Conservation (phyloP, 2,888 invertebrate species). For the Mythimna pallens region DNA sequence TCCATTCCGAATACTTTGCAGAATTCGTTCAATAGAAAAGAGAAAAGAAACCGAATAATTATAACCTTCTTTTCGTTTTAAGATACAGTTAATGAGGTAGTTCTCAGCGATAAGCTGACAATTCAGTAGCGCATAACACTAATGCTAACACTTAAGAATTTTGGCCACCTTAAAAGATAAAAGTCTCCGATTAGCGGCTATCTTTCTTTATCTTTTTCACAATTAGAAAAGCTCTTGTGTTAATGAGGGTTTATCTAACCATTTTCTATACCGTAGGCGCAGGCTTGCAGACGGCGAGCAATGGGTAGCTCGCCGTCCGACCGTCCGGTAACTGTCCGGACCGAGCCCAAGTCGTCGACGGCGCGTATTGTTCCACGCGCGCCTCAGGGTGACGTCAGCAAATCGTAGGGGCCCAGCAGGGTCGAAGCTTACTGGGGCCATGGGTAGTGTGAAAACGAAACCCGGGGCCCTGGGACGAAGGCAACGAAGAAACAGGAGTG, state of each 20-base stretch:
- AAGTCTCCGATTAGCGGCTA: slow-evolving; percentile 15
- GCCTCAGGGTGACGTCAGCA: too few relatives aligned
- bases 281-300: too few relatives aligned
- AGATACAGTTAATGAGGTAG: slow-evolving; percentile 13
- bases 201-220: slow-evolving; percentile 20
- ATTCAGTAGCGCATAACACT: slow-evolving; percentile 19
- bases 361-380: too few relatives aligned
- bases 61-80: not conserved
- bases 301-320: too few relatives aligned
- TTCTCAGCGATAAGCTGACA: slow-evolving; percentile 13
- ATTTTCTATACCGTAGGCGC: too few relatives aligned
- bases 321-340: too few relatives aligned
- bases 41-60: not conserved
- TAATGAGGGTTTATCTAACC: not conserved
- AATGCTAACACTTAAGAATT: slow-evolving; percentile 31
- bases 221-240: not conserved
- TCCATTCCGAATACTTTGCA: not conserved
- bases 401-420: too few relatives aligned
- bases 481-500: too few relatives aligned
- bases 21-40: not conserved
- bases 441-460: too few relatives aligned
- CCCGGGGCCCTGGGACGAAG: too few relatives aligned
- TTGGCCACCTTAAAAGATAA: slow-evolving; percentile 33
- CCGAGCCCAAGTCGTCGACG: too few relatives aligned
- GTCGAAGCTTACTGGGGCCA: too few relatives aligned